A percentile compares a stretch with the other conserved stretches of the same genome.
phyloP scores from a whole-genome alignment of 2,113 vertebrate genomes.

The Paramormyrops kingsleyae region DNA sequence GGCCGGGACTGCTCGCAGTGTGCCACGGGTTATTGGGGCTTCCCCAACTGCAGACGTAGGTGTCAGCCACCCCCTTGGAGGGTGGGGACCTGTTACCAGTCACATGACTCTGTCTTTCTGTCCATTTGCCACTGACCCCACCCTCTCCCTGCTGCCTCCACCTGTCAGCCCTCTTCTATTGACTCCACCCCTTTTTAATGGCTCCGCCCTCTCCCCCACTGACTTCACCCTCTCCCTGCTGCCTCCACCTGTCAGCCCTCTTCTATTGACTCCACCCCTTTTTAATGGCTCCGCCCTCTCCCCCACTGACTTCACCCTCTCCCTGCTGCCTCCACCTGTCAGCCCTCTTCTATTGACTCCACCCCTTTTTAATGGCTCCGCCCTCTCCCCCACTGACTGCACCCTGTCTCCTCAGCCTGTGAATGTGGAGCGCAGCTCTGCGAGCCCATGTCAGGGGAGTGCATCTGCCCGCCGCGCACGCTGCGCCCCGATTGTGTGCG shows the following conservation, averaged over 20 bases:
- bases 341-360: background rate
- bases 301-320: background rate
- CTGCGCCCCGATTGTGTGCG: conserved; percentile 72
- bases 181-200: too few relatives aligned
- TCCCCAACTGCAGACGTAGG: conserved; percentile 91
- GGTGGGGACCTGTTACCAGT: background rate
- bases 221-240: too few relatives aligned
- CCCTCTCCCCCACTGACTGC: background rate
- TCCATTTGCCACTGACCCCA: background rate
- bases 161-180: too few relatives aligned
- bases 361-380: background rate
- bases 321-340: background rate
- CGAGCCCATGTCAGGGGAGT: conserved; percentile 79
- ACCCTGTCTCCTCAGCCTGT: conserved; percentile 65
- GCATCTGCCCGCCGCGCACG: conserved; percentile 86
- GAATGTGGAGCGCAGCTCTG: conserved; percentile 79
- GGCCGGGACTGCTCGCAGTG: conserved; percentile 90
- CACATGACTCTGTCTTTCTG: background rate
- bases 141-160: background rate
- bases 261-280: background rate
- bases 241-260: background rate
- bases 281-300: background rate
- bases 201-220: too few relatives aligned
- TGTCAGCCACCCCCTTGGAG: background rate
- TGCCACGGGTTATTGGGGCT: conserved; percentile 89